These are phyloP conservation scores for Leptarthrus brevirostris DNA, from an alignment of 2,888 invertebrate species.

Conservation along the genomic window DNA sequence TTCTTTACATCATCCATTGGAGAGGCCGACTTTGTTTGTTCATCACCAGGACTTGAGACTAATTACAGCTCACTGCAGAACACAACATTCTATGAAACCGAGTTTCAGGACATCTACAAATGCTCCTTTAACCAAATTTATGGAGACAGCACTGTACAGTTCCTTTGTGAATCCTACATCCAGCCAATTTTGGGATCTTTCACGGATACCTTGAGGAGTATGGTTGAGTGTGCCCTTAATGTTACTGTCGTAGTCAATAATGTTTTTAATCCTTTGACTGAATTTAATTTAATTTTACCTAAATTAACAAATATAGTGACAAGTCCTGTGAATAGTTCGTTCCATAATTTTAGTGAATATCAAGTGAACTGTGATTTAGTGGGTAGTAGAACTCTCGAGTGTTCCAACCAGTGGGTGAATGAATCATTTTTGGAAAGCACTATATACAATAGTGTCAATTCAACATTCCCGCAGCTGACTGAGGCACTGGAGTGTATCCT, in stretches of 20 bases:
- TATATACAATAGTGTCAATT: conserved; percentile 45
- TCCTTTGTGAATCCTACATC: not conserved
- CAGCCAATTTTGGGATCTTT: not conserved
- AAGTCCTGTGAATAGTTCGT: conserved; percentile 42
- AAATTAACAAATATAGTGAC: conserved; percentile 56
- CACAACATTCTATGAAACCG: not conserved
- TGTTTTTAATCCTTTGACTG: conserved; percentile 60
- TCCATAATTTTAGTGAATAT: conserved; percentile 54
- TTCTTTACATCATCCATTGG: conserved; percentile 57
- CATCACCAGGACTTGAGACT: conserved; percentile 30
- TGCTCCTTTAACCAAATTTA: not conserved
- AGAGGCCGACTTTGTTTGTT: conserved; percentile 61
- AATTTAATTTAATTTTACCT: conserved; percentile 63
- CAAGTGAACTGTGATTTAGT: conserved; percentile 57
- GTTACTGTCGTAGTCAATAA: conserved; percentile 60
- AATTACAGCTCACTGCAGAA: not conserved
- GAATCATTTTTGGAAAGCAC: conserved; percentile 52
- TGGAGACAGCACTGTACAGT: not conserved
- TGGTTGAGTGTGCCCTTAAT: conserved; percentile 58
- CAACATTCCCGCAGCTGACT: conserved; percentile 41
- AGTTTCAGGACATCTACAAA: conserved; percentile 1
- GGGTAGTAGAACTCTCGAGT: conserved; percentile 56
- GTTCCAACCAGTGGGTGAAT: conserved; percentile 53
- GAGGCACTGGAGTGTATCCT: conserved; percentile 53
- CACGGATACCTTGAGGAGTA: conserved; percentile 43